phyloP scores from a whole-genome alignment of 2,888 invertebrate genomes.

The Coelinius sp. region DNA sequence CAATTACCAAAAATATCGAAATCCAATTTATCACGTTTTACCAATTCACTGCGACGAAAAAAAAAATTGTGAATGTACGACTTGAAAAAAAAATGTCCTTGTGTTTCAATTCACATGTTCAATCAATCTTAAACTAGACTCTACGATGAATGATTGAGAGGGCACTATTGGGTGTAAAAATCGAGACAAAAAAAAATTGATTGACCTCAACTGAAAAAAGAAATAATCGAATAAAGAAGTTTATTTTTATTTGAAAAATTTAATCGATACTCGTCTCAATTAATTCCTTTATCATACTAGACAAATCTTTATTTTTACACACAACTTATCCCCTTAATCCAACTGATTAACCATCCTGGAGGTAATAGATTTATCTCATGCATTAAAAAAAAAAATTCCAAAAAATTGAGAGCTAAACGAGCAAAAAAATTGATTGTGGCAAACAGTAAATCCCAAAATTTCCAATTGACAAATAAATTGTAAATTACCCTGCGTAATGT shows the following conservation, averaged over 20 bases:
- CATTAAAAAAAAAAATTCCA: background rate
- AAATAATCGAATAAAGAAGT: slow-evolving; percentile 18
- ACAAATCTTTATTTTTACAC: slow-evolving; percentile 7
- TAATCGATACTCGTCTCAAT: slow-evolving; percentile 9
- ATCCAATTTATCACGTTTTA: background rate
- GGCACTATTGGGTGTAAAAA: slow-evolving; percentile 12
- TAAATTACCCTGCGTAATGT: slow-evolving; percentile 7
- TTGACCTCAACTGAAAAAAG: background rate
- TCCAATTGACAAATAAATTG: background rate
- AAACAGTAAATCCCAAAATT: slow-evolving; percentile 10
- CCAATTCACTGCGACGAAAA: slow-evolving; percentile 27
- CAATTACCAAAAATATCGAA: no score
- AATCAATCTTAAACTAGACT: background rate
- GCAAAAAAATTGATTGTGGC: slow-evolving; percentile 13
- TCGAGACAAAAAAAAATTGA: slow-evolving; percentile 17
- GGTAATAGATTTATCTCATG: slow-evolving; percentile 20
- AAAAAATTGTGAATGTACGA: background rate
- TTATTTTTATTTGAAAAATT: slow-evolving; percentile 12
- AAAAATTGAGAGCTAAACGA: slow-evolving; percentile 20
- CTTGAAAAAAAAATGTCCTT: background rate
- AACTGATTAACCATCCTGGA: background rate
- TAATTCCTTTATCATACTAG: background rate
- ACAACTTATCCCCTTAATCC: background rate
- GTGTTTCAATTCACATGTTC: slow-evolving; percentile 2
- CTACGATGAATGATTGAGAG: background rate